Base-by-base conservation (phyloP, 2,888 invertebrate genomes). In the Aricia artaxerxes region DNA sequence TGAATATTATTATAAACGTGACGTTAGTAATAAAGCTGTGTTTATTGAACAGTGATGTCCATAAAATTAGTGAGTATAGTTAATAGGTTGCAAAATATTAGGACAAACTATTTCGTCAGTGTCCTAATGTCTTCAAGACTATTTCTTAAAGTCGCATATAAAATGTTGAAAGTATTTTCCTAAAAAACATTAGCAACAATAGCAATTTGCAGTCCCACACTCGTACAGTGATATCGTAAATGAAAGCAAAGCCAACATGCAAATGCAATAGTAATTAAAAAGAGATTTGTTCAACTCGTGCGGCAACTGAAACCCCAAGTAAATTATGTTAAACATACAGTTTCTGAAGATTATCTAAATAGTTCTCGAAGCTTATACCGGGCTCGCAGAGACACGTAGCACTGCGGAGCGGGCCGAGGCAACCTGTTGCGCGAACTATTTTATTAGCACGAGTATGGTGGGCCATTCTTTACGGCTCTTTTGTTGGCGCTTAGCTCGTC, bases 371-470 rank as follows among this genome's bases (percentile, higher is more conserved):
- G 76, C 75, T 84, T 82, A 87, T 85, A 86, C 86, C 83, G 82
- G 85, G 86, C 86, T 87, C 85, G 85, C 85, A 88, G 86, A 87
- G 87, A 86, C 86, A 86, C 84, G 83, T 83, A 83, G 87, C 87
- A 91, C 92, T 92, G 93, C 91, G 85, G 86, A 85, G 85, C 88
- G 89, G 86, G 90, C 83, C 83, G 83, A 81, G 82, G 82, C 83
- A 88, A 94, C 93, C 94, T 94, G 94, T 94, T 94, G 94, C 94
- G 83, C 86, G 85, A 92, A 93, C 94, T 94, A 94, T 94, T 94
- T 94, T 94, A 93, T 93, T 94, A 93, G 92, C 89, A 87, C 88
- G 89, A 89, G 90, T 91, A 89, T 92, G 92, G 90, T 89, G 91
- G 90, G 86, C 92, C 91, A 93, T 94, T 94, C 94, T 94, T 94